A percentile compares a stretch with the other conserved stretches of the same genome.
Conservation (phyloP, 2,113 vertebrate species). For the Nettapus auritus region DNA sequence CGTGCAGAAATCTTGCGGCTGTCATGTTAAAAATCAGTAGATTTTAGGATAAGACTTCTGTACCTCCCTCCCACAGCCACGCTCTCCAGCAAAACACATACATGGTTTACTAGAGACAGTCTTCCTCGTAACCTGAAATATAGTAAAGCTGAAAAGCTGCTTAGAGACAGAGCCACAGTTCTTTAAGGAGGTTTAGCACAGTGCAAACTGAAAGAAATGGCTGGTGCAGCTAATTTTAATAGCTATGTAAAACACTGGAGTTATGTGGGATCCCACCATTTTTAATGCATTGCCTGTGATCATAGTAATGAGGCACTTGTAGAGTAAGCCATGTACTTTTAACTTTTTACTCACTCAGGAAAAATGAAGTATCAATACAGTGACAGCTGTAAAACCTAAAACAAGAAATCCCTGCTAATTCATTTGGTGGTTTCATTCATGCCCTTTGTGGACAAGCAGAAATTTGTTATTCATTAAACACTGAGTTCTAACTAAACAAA, state of each 20-base stretch:
- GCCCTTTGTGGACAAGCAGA: not conserved
- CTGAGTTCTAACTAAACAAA: not conserved
- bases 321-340: not conserved
- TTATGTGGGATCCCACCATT: not conserved
- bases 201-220: not conserved
- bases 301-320: not conserved
- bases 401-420: not conserved
- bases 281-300: not conserved
- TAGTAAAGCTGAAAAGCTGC: constrained; percentile 32
- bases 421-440: not conserved
- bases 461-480: not conserved
- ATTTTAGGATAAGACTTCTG: not conserved
- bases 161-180: constrained; percentile 5
- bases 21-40: not conserved
- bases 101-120: constrained; percentile 10
- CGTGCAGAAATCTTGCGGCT: fast-evolving
- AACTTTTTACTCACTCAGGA: not conserved
- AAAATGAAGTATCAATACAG: not conserved
- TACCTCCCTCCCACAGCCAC: not conserved
- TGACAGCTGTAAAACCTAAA: not conserved
- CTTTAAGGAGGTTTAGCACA: not conserved
- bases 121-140: constrained; percentile 37
- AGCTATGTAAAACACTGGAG: not conserved
- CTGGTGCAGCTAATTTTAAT: not conserved
- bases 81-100: not conserved